Base-by-base conservation (phyloP, 2,797 vertebrate species). In the Darevskia mixta region DNA sequence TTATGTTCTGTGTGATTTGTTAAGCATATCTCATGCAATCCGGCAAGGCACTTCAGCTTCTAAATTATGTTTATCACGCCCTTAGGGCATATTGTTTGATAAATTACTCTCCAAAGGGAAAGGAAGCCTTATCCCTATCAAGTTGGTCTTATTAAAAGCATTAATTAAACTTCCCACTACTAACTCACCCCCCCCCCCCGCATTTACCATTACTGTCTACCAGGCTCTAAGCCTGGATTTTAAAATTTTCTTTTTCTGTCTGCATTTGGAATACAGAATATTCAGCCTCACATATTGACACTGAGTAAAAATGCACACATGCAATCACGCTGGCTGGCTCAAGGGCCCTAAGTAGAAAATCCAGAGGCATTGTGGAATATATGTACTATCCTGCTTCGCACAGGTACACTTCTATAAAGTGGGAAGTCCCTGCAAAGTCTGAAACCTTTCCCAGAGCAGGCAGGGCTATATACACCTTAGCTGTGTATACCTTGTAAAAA, bases 131-230 rank as follows among this genome's bases (percentile, higher is more conserved):
- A 10, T 66, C 8, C 8, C 18, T 58, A 76, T 76, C 55, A 64
- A 69, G 64, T 64, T 32, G n/a, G 5, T 49, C 23, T 82, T 82
- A 32, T 64, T 64, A 64, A n/a, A 82, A 29, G 58, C 49, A 23
- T 61, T 83, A 72, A 76, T 45, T 82, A 82, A 82, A 87, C n/a
- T 82, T 87, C 15, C n/a, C 29, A 49, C 79, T 8, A 18, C 20
- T 82, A 49, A 86, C 45, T 8, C n/a, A 20, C 8, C 38, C 38
- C 38, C 38, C 25, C 38, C 61, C 13, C 43, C 4, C 20, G 13
- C 55, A 64, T 41, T 41, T 11, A 77, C 17, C 11, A 64, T 86
- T 58, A 80, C 55, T 69, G 13, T 71, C 25, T n/a, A 78, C 45
- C 11, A 41, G 23, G 58, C 18, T 38, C 23, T 67, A 15, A 77